These are phyloP conservation scores for Ellobius talpinus DNA, from an alignment of 2,113 vertebrate species.

Conservation along the genomic window DNA sequence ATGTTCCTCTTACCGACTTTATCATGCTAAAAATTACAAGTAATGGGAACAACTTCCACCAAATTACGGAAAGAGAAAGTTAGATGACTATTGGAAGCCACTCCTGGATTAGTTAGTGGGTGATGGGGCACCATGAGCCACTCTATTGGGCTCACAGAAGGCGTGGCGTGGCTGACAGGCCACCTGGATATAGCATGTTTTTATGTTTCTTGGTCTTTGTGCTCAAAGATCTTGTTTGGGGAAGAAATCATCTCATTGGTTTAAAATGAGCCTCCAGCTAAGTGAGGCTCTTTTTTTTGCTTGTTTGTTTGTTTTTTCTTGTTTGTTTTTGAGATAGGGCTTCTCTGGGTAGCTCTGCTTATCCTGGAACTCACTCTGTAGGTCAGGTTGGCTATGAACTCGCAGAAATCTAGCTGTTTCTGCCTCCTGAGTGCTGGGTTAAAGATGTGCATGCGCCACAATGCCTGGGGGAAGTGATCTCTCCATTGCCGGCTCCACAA, in stretches of 20 bases:
- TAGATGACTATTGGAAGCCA: background rate
- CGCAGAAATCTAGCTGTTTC: background rate
- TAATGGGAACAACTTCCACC: background rate
- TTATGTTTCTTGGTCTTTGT: conserved; percentile 35
- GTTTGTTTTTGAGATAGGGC: background rate
- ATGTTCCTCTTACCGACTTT: conserved; percentile 38
- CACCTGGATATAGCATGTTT: background rate
- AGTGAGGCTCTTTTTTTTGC: background rate
- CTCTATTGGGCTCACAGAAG: background rate
- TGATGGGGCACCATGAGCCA: background rate
- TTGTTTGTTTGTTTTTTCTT: no score
- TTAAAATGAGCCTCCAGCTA: background rate
- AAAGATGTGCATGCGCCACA: background rate
- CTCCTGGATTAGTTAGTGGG: background rate
- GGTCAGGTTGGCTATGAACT: background rate
- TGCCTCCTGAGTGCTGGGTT: background rate
- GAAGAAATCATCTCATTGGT: conserved; percentile 4
- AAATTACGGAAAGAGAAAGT: conserved; percentile 1
- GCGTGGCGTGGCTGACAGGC: background rate
- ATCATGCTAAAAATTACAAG: background rate
- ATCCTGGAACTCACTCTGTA: background rate
- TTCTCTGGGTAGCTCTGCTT: background rate
- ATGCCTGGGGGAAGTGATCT: background rate
- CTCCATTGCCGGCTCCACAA: background rate
- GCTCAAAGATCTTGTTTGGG: conserved; percentile 3